Evolutionary conservation across 1,140 invertebrate species (phyloP).

Genomic region (Monomorium pharaonis): DNA sequence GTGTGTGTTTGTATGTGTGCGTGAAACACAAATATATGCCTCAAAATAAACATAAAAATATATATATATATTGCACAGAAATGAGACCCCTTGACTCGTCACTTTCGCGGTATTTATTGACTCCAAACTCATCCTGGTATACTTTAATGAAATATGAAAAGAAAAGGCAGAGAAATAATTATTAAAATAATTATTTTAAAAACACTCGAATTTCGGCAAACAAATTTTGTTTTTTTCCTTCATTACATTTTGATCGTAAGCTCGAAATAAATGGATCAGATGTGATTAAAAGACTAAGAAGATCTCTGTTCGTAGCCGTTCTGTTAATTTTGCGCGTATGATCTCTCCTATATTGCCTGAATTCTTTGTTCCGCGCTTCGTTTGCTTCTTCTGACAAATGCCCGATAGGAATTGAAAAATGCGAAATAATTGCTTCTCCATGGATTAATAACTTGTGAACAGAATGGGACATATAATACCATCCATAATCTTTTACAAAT

Average conservation of each 20-base stretch:
- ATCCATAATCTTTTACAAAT: background rate
- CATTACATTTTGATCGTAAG: background rate
- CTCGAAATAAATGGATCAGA: background rate
- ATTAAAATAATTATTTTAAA: too few species aligned
- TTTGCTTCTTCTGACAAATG: background rate
- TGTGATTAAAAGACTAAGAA: background rate
- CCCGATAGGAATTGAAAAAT: background rate
- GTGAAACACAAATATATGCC: too few species aligned
- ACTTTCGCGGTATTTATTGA: too few species aligned
- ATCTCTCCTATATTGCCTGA: background rate
- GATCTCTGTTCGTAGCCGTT: background rate
- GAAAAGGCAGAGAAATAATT: too few species aligned
- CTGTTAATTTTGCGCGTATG: background rate
- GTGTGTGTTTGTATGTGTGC: too few species aligned
- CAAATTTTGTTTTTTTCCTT: background rate
- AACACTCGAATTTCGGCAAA: background rate
- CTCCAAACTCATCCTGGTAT: too few species aligned
- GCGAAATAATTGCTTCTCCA: background rate
- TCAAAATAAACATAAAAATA: too few species aligned
- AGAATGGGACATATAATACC: background rate
- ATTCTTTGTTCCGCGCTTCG: background rate
- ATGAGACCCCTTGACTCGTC: too few species aligned
- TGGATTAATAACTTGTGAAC: constrained; percentile 2
- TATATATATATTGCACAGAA: too few species aligned
- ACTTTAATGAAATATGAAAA: too few species aligned